Evolutionary conservation across 2,113 vertebrate genomes (phyloP).

Genomic region (Halcyon malimbica): DNA sequence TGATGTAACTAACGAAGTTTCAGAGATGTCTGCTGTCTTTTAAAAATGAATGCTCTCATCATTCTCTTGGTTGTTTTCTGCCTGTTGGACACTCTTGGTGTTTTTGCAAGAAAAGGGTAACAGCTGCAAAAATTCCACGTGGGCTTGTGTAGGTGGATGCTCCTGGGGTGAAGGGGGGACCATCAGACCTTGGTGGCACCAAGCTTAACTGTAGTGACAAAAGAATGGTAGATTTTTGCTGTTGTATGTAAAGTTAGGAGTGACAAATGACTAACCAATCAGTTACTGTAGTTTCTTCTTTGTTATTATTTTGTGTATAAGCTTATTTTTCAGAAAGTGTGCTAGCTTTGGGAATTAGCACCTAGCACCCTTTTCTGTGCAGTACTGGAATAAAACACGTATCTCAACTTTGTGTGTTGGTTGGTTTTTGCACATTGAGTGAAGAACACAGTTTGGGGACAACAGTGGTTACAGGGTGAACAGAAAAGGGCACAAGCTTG

Average conservation of each 20-base stretch:
- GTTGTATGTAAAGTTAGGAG: neutral
- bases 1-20: neutral
- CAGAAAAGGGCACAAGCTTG: neutral
- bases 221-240: neutral
- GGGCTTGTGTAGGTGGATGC: neutral
- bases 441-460: too few species aligned
- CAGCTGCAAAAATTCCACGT: neutral
- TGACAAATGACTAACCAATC: neutral
- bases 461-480: neutral
- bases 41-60: neutral
- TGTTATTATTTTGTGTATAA: too few species aligned
- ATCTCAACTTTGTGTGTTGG: too few species aligned
- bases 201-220: neutral
- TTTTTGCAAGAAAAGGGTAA: neutral
- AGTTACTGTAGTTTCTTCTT: too few species aligned
- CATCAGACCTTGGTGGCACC: neutral
- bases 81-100: neutral
- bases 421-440: too few species aligned
- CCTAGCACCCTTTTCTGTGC: too few species aligned
- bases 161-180: neutral
- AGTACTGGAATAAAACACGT: too few species aligned
- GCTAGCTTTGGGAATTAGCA: too few species aligned
- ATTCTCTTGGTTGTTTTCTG: neutral
- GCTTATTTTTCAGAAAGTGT: too few species aligned
- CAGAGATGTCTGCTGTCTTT: constrained; percentile 8